Conservation (phyloP, 2,113 vertebrate species). For the Mormoops blainvillei region DNA sequence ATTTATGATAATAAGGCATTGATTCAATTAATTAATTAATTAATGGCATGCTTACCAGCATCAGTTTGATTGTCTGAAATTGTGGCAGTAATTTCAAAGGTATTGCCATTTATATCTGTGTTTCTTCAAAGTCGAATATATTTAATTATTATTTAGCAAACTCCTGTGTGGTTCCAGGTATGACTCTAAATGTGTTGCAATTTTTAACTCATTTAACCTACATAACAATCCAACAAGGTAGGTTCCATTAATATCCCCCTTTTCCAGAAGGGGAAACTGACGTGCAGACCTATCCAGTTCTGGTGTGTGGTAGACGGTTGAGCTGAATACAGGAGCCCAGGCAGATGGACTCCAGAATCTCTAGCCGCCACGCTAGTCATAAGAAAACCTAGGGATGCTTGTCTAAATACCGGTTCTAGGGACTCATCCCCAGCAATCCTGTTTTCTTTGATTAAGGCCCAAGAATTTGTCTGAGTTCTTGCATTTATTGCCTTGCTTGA, state of each 20-base stretch:
- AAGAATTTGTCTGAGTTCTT: neutral
- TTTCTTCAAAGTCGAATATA: neutral
- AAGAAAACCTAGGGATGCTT: neutral
- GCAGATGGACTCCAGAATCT: neutral
- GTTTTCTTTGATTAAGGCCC: neutral
- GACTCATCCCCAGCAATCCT: neutral
- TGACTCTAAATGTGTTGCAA: neutral
- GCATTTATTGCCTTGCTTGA: neutral
- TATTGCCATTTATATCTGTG: neutral
- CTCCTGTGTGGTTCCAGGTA: neutral
- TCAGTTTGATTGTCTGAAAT: neutral
- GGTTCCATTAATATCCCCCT: neutral
- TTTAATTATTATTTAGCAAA: neutral
- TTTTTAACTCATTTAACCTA: neutral
- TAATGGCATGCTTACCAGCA: neutral
- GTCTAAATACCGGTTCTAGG: neutral
- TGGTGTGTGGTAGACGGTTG: neutral
- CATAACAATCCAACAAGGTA: neutral
- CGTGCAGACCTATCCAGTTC: neutral
- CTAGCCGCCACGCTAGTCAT: neutral
- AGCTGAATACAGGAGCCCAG: no score
- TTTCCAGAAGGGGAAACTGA: neutral
- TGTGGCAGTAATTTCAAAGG: neutral
- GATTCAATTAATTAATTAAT: neutral
- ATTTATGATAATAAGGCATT: neutral